Evolutionary conservation across 2,888 invertebrate genomes (phyloP).

Genomic region (Nebria salina): DNA sequence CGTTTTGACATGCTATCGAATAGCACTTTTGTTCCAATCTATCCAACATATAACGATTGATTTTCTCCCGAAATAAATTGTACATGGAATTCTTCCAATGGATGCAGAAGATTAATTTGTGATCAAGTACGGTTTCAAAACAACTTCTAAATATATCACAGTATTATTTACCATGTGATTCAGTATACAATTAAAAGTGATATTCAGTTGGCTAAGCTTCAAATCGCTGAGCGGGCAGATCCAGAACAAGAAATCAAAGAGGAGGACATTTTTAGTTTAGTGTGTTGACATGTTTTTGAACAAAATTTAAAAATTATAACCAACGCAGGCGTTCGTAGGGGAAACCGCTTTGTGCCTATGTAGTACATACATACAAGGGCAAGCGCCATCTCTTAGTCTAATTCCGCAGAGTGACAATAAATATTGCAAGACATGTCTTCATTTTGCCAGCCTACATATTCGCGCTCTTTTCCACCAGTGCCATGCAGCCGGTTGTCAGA

Average conservation of each 20-base stretch:
- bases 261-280: neutral
- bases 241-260: neutral
- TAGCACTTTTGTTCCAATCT: neutral
- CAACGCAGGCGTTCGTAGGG: neutral
- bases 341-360: neutral
- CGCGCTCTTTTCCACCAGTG: constrained; percentile 19
- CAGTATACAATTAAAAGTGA: neutral
- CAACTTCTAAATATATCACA: neutral
- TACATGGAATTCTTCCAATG: neutral
- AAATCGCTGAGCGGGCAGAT: neutral
- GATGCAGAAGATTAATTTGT: neutral
- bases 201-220: neutral
- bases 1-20: constrained; percentile 13
- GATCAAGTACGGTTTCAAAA: neutral
- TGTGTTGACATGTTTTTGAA: neutral
- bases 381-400: constrained; percentile 48
- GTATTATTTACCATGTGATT: neutral
- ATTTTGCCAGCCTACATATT: constrained; percentile 45
- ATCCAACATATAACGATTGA: neutral
- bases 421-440: constrained; percentile 49
- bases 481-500: neutral
- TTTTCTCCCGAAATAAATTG: neutral
- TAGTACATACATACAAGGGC: neutral
- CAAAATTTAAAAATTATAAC: neutral
- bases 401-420: constrained; percentile 52